Percentiles rank a stretch among this genome's conserved stretches.
Conservation (phyloP, 2,113 vertebrate genomes). For the Petromus typicus region DNA sequence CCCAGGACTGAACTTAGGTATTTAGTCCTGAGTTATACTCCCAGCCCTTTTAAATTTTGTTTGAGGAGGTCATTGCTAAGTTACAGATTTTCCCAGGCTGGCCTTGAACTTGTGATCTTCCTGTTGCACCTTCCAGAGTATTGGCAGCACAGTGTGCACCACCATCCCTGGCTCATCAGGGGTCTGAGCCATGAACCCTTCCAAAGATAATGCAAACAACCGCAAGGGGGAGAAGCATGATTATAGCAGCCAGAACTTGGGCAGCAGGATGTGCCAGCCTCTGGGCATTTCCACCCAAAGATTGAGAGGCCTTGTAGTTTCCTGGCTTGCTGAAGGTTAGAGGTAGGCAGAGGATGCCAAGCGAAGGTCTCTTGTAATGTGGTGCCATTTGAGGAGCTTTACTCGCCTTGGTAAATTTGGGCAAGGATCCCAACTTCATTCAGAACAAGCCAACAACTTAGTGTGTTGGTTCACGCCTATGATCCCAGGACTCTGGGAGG, state of each 20-base stretch:
- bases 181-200: not conserved
- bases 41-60: not conserved
- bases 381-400: not conserved
- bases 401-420: rapidly evolving
- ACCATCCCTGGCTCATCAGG: not conserved
- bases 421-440: not conserved
- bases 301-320: rapidly evolving
- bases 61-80: not conserved
- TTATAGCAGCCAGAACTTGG: rapidly evolving
- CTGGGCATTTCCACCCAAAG: not conserved
- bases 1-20: not conserved
- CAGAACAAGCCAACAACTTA: not conserved
- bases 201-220: rapidly evolving
- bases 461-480: not conserved
- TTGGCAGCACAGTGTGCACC: not conserved
- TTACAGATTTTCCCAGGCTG: not conserved
- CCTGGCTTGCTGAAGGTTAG: not conserved
- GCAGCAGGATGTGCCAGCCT: rapidly evolving
- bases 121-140: not conserved
- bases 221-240: not conserved
- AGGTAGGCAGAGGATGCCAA: not conserved
- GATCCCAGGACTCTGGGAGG: not conserved
- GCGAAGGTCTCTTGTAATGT: not conserved
- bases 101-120: not conserved
- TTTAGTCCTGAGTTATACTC: not conserved